Evolutionary conservation across 2,797 vertebrate species (phyloP).

Genomic region (Dallia pectoralis): DNA sequence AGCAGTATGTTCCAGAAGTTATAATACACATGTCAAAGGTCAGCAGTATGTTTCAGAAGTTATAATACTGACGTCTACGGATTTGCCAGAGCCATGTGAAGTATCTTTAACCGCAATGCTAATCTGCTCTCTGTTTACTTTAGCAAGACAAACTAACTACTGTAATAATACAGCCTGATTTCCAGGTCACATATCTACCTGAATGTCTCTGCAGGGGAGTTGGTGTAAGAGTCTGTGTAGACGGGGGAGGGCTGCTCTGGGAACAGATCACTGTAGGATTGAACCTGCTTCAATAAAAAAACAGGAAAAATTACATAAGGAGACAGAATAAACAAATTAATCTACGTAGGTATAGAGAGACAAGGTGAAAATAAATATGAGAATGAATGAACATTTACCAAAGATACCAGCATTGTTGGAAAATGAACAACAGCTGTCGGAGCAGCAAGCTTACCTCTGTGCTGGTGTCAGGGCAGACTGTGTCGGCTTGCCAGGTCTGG

Average conservation of each 20-base stretch:
- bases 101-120: background rate
- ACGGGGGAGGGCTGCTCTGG: constrained; percentile 66
- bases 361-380: too few species aligned
- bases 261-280: constrained; percentile 62
- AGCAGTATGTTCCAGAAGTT: background rate
- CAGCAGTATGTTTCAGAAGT: background rate
- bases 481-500: constrained; percentile 67
- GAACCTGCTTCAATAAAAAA: constrained; percentile 52
- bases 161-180: constrained; percentile 14
- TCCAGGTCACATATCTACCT: constrained; percentile 34
- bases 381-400: background rate
- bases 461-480: constrained; percentile 56
- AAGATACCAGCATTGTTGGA: background rate
- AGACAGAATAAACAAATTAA: background rate
- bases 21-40: background rate
- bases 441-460: constrained; percentile 71
- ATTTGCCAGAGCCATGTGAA: background rate
- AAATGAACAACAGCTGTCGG: background rate
- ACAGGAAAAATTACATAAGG: constrained; percentile 10
- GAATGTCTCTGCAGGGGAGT: constrained; percentile 67
- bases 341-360: too few species aligned
- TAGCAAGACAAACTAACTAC: background rate
- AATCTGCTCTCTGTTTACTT: background rate
- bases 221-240: constrained; percentile 71
- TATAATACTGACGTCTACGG: too few species aligned